Conservation (phyloP, 2,113 vertebrate genomes). For the Piprites chloris region DNA sequence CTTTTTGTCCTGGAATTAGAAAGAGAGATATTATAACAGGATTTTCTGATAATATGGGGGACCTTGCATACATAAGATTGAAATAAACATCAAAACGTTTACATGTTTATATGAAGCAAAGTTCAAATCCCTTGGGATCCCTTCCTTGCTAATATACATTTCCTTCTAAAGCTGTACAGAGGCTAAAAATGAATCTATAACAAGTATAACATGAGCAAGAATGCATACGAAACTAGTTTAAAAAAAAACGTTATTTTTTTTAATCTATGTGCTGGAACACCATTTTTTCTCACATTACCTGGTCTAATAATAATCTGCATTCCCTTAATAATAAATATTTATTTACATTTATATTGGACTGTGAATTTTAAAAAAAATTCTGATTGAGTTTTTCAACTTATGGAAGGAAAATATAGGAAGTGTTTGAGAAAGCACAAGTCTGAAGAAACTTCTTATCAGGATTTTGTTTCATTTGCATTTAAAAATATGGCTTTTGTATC, state of each 20-base stretch:
- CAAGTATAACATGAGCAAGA: background rate
- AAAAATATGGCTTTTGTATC: background rate
- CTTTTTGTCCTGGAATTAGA: constrained; percentile 19
- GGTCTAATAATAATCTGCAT: background rate
- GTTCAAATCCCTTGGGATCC: background rate
- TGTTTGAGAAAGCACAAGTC: background rate
- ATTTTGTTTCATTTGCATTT: background rate
- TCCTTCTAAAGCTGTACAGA: background rate
- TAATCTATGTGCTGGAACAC: background rate
- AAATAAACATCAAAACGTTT: background rate
- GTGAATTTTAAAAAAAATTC: background rate
- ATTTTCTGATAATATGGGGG: background rate
- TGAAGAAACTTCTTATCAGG: background rate
- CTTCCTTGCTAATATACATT: background rate
- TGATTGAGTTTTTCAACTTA: background rate
- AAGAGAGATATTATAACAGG: background rate
- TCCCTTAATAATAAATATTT: background rate
- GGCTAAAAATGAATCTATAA: background rate
- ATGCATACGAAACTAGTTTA: background rate
- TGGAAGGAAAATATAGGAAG: background rate
- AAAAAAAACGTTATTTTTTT: background rate
- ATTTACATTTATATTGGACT: background rate
- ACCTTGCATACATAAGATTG: background rate
- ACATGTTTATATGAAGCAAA: background rate
- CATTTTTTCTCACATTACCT: background rate